A percentile compares a stretch with the other conserved stretches of the same genome.
phyloP scores from a whole-genome alignment of 2,797 vertebrate species.

The Eulemur rubriventer region DNA sequence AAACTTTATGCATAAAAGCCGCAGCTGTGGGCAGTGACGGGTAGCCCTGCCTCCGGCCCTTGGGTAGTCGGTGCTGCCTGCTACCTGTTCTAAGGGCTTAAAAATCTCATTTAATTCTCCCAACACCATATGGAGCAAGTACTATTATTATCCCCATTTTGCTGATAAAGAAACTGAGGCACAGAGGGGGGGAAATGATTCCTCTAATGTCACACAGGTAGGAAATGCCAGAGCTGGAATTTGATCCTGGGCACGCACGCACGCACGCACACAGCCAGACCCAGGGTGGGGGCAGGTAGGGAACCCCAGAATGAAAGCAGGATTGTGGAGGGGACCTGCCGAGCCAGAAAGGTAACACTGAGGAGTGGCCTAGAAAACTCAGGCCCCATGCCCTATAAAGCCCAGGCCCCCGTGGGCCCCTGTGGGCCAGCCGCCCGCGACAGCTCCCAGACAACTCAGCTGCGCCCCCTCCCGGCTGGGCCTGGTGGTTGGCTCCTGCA shows the following conservation, averaged over 20 bases:
- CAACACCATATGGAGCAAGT: neutral
- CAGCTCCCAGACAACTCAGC: neutral
- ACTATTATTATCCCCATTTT: neutral
- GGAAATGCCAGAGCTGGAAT: neutral
- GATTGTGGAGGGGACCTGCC: neutral
- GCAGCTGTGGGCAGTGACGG: neutral
- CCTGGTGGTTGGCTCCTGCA: neutral
- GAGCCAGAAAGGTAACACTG: neutral
- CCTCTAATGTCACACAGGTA: neutral
- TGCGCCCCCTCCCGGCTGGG: neutral
- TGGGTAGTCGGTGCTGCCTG: neutral
- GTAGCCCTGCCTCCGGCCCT: neutral
- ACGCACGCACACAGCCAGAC: neutral
- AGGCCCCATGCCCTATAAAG: neutral
- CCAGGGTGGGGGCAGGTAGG: too few relatives aligned
- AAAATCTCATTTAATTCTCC: neutral
- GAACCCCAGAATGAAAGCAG: neutral
- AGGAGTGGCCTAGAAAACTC: neutral
- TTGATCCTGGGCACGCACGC: too few relatives aligned
- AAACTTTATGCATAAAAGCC: too few relatives aligned
- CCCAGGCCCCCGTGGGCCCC: fast-evolving
- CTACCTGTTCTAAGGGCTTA: neutral
- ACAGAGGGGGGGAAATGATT: neutral
- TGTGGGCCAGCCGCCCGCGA: fast-evolving
- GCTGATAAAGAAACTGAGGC: neutral